Evolutionary conservation across 2,888 invertebrate species (phyloP).

Genomic region (Oligia strigilis): DNA sequence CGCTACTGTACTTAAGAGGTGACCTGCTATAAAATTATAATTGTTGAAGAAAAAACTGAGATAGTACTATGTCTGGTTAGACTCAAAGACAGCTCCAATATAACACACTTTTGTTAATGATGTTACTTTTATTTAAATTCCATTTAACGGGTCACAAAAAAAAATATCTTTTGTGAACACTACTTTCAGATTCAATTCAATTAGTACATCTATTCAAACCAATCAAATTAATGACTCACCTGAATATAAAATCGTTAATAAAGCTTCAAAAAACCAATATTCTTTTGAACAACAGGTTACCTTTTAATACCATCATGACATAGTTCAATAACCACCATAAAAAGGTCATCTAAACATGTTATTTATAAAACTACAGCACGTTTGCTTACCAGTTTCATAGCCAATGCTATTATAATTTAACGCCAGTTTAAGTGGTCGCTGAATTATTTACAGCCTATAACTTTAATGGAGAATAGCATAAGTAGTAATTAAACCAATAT

Average conservation of each 20-base stretch:
- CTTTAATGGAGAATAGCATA: constrained; percentile 70
- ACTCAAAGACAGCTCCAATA: not conserved
- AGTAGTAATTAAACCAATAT: constrained; percentile 69
- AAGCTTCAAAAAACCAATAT: constrained; percentile 22
- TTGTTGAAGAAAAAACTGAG: not conserved
- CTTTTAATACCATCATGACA: constrained; percentile 49
- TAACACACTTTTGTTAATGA: not conserved
- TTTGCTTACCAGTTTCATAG: constrained; percentile 67
- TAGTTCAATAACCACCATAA: constrained; percentile 58
- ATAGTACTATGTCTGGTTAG: not conserved
- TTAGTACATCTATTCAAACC: not conserved
- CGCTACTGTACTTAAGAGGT: not conserved
- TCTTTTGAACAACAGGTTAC: constrained; percentile 44
- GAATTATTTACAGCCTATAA: constrained; percentile 75
- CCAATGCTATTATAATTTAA: constrained; percentile 71
- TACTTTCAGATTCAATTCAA: constrained; percentile 4
- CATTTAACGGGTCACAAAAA: no score
- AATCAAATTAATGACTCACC: not conserved
- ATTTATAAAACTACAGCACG: constrained; percentile 66
- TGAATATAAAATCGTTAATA: not conserved
- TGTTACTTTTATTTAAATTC: not conserved
- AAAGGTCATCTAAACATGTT: constrained; percentile 61
- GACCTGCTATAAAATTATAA: not conserved
- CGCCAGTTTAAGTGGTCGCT: constrained; percentile 72
- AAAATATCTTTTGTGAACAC: not conserved